Evolutionary conservation across 2,888 invertebrate species (phyloP), one percentile per base, ranked within the genome.

Genomic region (Clusia tigrina): DNA sequence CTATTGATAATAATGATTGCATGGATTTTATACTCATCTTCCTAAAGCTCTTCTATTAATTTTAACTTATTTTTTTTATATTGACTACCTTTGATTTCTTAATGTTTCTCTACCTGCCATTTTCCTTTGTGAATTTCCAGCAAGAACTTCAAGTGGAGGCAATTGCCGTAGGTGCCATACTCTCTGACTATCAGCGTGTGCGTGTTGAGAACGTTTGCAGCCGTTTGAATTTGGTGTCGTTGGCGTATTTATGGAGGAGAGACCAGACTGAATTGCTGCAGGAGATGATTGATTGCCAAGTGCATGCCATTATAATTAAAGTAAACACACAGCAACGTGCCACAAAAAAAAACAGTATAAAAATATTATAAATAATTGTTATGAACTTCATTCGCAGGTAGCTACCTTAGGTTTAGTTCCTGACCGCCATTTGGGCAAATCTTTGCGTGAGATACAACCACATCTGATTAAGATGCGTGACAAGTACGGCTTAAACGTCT

Each of bases 201-300:
- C 89, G 99, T 78, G 96, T 98, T 69, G 97, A 98, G 88, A 95
- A 96, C 91, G 96, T 98, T 92, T 99, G 99, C 86, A 88, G 87
- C 76, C 89, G 99, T 76, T 88, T 99, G 78, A 93, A 92, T 77
- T 87, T 99, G 76, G 88, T 92, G 71, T 91, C 95, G 58, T 86
- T 99, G 74, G 93, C 96, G 38, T 99, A 96, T 86, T 86, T 99
- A 71, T 99, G 99, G 99, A 90, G 94, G 83, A 87, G 96, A 80
- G 93, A 98, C 84, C 99, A 99, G 86, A 89, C 90, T 78, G 94
- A 96, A 83, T 86, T 99, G 68, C 86, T 99, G 63, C 90, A 94
- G 81, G 98, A 98, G 87, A 99, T 99, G 98, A 95, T 99, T 79
- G 90, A 90, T 73, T 93, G 92, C 81, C 90, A 92, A 74, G 88